Evolutionary conservation across 2,888 invertebrate genomes (phyloP), one percentile per base, ranked within the genome.

Genomic region (Baronia brevicornis): DNA sequence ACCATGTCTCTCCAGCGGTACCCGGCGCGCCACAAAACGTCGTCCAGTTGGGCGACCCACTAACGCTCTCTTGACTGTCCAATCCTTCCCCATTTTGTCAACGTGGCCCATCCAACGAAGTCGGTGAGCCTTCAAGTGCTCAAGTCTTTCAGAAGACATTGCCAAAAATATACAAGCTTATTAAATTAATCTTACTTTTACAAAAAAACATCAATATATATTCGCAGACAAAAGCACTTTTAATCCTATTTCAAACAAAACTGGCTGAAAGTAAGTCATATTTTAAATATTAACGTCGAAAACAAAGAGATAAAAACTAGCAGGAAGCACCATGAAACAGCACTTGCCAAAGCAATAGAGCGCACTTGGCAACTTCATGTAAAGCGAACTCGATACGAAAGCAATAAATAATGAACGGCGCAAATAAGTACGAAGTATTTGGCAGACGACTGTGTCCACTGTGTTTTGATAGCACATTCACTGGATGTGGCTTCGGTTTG

Each of bases 341-440:
- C 49, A 51, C 26, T 39, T 59, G 63, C 62, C 66, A 64, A 62
- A 65, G 57, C 67, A 67, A 68, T 64, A 60, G 63, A 45, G 44
- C 51, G 48, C 49, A 54, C 42, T 54, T 63, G 77, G 73, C 75
- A 69, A 64, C 53, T 44, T 50, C 38, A 43, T 44, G 46, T 41
- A 43, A 52, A 53, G 58, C 51, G 55, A 39, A 77, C 67, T 77
- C 79, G 72, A 82, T 82, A 79, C 61, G 51, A 60, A 44, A 47
- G 60, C 54, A 47, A 72, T 84, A 80, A 80, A 80, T 82, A 69
- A 82, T 66, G 56, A 42, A 40, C 47, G 52, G 62, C 60, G 68
- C 71, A 78, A 80, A 80, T 79, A 80, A 74, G 64, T 65, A 70
- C 74, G 68, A 77, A 74, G 71, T 72, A 73, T 80, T 84, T 84